These are phyloP conservation scores for Colinus virginianus DNA, from an alignment of 2,113 vertebrate genomes.

Conservation along the genomic window DNA sequence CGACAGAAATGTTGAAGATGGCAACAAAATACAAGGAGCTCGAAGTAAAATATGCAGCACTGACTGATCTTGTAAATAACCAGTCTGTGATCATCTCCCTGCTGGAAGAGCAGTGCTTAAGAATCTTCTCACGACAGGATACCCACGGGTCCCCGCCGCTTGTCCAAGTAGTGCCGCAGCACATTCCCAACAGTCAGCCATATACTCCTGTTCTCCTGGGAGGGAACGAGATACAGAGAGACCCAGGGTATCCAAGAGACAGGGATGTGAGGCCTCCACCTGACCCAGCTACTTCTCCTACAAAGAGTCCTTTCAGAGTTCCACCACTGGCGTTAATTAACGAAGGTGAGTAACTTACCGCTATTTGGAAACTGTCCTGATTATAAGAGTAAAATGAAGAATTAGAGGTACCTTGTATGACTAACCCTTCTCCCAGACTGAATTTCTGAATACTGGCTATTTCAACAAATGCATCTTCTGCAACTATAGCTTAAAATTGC, in stretches of 20 bases:
- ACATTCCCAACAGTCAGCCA: slow-evolving; percentile 86
- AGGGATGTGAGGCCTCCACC: slow-evolving; percentile 81
- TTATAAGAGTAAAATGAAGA: neutral
- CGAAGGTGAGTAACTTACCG: slow-evolving; percentile 81
- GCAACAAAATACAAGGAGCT: slow-evolving; percentile 93
- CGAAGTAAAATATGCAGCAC: slow-evolving; percentile 86
- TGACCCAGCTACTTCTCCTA: slow-evolving; percentile 83
- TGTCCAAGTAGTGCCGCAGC: slow-evolving; percentile 94
- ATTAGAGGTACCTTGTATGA: neutral
- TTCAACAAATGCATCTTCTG: neutral
- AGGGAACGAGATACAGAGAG: slow-evolving; percentile 94
- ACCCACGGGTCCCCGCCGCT: slow-evolving; percentile 88
- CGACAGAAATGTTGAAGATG: slow-evolving; percentile 94
- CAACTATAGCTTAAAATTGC: neutral
- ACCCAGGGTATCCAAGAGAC: slow-evolving; percentile 86
- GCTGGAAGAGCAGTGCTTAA: slow-evolving; percentile 93
- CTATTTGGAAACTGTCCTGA: neutral
- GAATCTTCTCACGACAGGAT: slow-evolving; percentile 84
- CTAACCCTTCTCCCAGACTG: neutral
- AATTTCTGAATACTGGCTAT: neutral
- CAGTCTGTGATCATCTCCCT: slow-evolving; percentile 91
- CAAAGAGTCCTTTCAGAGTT: slow-evolving; percentile 81
- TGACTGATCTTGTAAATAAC: slow-evolving; percentile 94
- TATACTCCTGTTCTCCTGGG: slow-evolving; percentile 79
- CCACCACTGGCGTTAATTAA: slow-evolving; percentile 90